Percentiles rank a stretch among this genome's conserved stretches.
Evolutionary conservation across 2,888 invertebrate genomes (phyloP).

Genomic region (Timandra comae): DNA sequence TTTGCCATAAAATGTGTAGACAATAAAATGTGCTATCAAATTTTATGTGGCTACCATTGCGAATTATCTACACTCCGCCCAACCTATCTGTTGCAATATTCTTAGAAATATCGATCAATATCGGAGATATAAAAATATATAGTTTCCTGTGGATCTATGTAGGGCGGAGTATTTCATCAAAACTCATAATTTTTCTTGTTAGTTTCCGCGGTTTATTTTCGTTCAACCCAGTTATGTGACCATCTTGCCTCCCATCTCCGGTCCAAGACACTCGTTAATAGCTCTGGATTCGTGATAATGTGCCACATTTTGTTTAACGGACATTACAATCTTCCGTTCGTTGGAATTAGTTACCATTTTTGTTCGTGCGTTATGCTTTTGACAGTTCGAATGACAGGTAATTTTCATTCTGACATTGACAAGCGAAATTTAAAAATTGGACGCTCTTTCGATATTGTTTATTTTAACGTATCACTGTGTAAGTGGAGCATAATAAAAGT

Average conservation of each 20-base stretch:
- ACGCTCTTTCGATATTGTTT: conserved; percentile 1
- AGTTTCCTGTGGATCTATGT: conserved; percentile 56
- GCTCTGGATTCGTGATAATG: conserved; percentile 19
- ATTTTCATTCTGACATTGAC: conserved; percentile 20
- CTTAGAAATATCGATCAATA: conserved; percentile 23
- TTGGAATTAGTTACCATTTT: conserved; percentile 17
- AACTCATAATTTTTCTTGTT: conserved; percentile 64
- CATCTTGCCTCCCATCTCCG: conserved; percentile 31
- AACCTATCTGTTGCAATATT: conserved; percentile 18
- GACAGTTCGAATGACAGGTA: conserved; percentile 23
- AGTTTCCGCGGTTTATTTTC: conserved; percentile 67
- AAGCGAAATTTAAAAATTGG: neutral
- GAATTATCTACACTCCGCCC: conserved; percentile 11
- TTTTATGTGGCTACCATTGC: conserved; percentile 13
- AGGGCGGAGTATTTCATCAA: conserved; percentile 62
- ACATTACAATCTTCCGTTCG: conserved; percentile 19
- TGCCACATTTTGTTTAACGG: conserved; percentile 19
- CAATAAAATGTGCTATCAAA: conserved; percentile 18
- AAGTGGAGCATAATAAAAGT: no score
- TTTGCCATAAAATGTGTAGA: conserved; percentile 5
- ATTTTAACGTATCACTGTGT: conserved; percentile 4
- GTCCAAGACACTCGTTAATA: conserved; percentile 33
- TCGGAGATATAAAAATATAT: conserved; percentile 36
- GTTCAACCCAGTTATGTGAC: conserved; percentile 54
- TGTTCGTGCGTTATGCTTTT: conserved; percentile 15